Base-by-base conservation (phyloP, 2,888 invertebrate genomes). In the Melinaea menophilus region DNA sequence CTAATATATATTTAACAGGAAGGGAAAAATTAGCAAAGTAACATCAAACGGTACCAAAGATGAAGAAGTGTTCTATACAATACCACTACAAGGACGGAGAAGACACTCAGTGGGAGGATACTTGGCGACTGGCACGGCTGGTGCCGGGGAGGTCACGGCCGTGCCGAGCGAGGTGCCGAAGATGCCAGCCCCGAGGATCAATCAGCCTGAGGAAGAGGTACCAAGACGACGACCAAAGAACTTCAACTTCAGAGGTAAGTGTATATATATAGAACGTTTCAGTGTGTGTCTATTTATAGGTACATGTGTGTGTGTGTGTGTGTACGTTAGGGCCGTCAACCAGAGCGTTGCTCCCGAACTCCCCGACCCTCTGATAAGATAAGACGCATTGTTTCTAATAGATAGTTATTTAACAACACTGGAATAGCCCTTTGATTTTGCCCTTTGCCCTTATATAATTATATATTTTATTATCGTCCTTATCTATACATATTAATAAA, bases 91-190 rank as follows among this genome's bases (percentile, higher is more conserved):
- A 61, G 91, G 90, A 0, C 81, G 90, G 41, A 83, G 92, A 47
- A 87, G 95, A 68, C 95, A 95, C 76, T 94, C 94, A 0, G 94
- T 94, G 22, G 93, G 94, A 5, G 93, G 94, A 0, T 94, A 94
- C 75, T 79, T 93, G 58, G 82, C 91, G 2, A 91, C 91, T 2
- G 92, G 90, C 31, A 81, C 77, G 2, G 76, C 79, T 5, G 84
- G 82, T 11, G 71, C 80, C 0, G 90, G 90, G 0, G 88, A 89
- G 70, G 88, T 91, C 35, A 89, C 90, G 0, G 69, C 88, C 12
- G 90, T 91, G 4, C 88, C 92, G 4, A 90, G 91, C 58, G 92
- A 92, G 76, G 91, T 92, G 1, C 91, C 92, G 1, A 81, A 82
- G n/a, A 90, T 91, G 86, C 88, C 91, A 0, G 91, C 92, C 0